Conservation (phyloP, 2,888 invertebrate genomes). For the Eupithecia subumbrata region DNA sequence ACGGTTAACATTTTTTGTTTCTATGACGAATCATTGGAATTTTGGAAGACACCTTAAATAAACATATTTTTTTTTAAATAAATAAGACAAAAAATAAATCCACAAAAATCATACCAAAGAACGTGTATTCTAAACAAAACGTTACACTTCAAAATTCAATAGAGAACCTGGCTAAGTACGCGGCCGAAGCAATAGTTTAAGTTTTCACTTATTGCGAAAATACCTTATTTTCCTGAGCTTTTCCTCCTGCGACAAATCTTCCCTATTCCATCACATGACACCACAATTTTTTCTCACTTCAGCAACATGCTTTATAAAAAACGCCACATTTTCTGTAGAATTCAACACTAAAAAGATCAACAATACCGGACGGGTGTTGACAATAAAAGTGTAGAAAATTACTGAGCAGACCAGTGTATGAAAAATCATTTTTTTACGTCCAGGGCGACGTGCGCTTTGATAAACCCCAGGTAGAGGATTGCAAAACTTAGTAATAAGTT, state of each 20-base stretch:
- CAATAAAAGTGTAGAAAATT: slow-evolving; percentile 43
- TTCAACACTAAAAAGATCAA: slow-evolving; percentile 53
- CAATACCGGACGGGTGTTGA: slow-evolving; percentile 46
- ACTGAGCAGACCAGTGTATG: slow-evolving; percentile 31
- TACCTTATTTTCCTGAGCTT: slow-evolving; percentile 5
- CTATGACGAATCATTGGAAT: not conserved
- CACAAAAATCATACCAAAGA: no score
- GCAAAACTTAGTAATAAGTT: not conserved
- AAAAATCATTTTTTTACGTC: slow-evolving; percentile 32
- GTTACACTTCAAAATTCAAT: not conserved
- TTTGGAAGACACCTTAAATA: not conserved
- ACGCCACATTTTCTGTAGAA: slow-evolving; percentile 48
- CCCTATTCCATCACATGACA: slow-evolving; percentile 13
- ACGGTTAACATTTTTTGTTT: not conserved
- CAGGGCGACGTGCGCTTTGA: slow-evolving; percentile 22
- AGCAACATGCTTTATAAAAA: slow-evolving; percentile 22
- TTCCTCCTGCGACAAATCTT: not conserved
- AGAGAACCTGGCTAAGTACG: no score
- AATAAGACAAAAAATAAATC: not conserved
- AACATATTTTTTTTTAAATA: not conserved
- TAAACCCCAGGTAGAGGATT: slow-evolving; percentile 15
- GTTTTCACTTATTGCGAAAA: not conserved
- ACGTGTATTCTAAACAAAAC: not conserved
- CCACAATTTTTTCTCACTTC: slow-evolving; percentile 23
- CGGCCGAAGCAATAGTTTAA: not conserved